Evolutionary conservation across 1,140 invertebrate species (phyloP), one percentile per base, ranked within the genome.

Genomic region (Steinernema khuongi): DNA sequence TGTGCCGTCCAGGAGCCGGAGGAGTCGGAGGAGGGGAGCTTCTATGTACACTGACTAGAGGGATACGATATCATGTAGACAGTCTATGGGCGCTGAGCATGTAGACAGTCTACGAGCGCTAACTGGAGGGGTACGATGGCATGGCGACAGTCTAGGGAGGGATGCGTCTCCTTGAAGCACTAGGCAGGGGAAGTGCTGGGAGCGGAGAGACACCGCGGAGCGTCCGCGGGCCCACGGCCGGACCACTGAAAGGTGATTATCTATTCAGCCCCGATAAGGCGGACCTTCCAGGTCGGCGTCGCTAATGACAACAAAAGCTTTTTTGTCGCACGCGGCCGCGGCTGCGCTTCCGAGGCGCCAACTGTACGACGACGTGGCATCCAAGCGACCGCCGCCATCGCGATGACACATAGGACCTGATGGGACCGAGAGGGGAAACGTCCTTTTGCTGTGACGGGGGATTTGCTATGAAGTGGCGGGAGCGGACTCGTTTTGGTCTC

Each of bases 31-130:
- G 22, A 60, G 19, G 22, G 11, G 22, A 60, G 22, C 19, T 60
- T 7, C 50, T 60, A 14, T 60, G 50, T 60, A 60, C 50, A 60
- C 50, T 60, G 50, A 60, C 50, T 60, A 60, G 50, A 60, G 4
- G 50, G 11, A 60, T 60, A 60, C 50, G 50, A 22, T 60, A 60
- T 7, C 11, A 60, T 60, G 11, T n/a, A 17, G 7, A 14, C 14
- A 26, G 26, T n/a, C 7, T n/a, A 22, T 14, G 36, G 7, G 7
- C 7, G 19, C 14, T n/a, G 22, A 22, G 26, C 14, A 22, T 60
- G 50, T 14, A 17, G 22, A 26, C 14, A 22, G 19, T 11, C 11
- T 7, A 22, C 14, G 26, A 60, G 14, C n/a, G 36, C 7, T 7
- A 22, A 60, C 4, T 60, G 50, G 50, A 60, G 36, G n/a, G 7